phyloP scores from a whole-genome alignment of 1,140 invertebrate species.

The Zaprionus kolodkinae region DNA sequence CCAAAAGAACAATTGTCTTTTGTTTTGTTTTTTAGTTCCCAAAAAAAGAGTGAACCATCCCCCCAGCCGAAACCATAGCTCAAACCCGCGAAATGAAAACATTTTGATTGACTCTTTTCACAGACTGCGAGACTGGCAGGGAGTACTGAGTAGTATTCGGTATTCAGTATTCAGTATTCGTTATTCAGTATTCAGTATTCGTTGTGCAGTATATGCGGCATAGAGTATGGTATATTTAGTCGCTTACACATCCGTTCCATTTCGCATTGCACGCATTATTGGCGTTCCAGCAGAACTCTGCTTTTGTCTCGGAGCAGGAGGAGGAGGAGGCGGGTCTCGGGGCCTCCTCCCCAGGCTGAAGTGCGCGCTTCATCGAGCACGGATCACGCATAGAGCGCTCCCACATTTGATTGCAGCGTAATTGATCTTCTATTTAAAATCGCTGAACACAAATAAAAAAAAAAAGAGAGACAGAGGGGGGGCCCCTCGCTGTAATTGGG shows the following conservation, averaged over 20 bases:
- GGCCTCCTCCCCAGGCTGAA: constrained; percentile 3
- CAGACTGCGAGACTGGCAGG: neutral
- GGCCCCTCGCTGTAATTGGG: constrained; percentile 38
- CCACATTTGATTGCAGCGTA: constrained; percentile 67
- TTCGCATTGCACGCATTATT: constrained; percentile 82
- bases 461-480: no score
- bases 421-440: constrained; percentile 79
- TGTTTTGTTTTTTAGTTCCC: constrained; percentile 32
- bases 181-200: constrained; percentile 19
- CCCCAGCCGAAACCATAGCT: constrained; percentile 17
- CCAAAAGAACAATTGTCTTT: constrained; percentile 55
- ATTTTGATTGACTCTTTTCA: constrained; percentile 65
- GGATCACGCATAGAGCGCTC: constrained; percentile 42
- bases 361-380: constrained; percentile 72
- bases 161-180: constrained; percentile 1
- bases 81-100: constrained; percentile 45
- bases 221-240: constrained; percentile 61
- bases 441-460: constrained; percentile 33
- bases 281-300: constrained; percentile 59
- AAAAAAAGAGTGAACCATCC: constrained; percentile 12
- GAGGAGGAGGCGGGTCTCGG: neutral
- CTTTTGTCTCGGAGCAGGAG: constrained; percentile 14
- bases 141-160: constrained; percentile 5
- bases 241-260: constrained; percentile 76
- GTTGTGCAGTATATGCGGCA: constrained; percentile 10